Evolutionary conservation across 2,888 invertebrate species (phyloP), one percentile per base, ranked within the genome.

Genomic region (Pollenia labialis): DNA sequence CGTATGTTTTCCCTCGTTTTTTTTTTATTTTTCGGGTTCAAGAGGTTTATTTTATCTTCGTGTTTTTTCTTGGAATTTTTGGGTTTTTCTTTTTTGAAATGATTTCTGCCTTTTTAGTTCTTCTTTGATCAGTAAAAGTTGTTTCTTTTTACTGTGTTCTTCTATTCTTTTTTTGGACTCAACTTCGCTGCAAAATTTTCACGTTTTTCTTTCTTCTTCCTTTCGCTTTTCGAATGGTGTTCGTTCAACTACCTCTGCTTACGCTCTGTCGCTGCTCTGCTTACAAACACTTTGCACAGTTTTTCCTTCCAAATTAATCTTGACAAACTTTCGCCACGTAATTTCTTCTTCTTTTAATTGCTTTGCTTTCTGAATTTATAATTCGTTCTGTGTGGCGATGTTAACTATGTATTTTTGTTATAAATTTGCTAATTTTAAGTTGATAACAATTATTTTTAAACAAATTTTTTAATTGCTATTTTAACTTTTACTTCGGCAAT

Each of bases 111-210:
- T 50, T 58, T 79, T 88, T 81, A 32, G 89, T 88, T 85, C 88
- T 85, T 87, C 88, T 88, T 72, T 72, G 32, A 64, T 64, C 46
- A 52, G 42, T 50, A 40, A n/a, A 11, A 68, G 66, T 48, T 74
- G 46, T 54, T 74, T 81, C 77, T 60, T 83, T 86, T 69, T 88
- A 80, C 50, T 89, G 86, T 82, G 50, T 60, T 74, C 68, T 80
- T 74, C 58, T 84, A 60, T 69, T 85, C 74, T 74, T 80, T 64
- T 86, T 84, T 74, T 40, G 77, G 72, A 56, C 81, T 60, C 71
- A 81, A 66, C 81, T 87, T 86, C 85, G 85, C 76, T 88, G 88
- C 88, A 88, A 86, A 88, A 87, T 88, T 85, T 88, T 88, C 86
- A 88, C 85, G 86, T 81, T 87, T 85, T 87, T 83, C 82, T 75